Evolutionary conservation across 2,888 invertebrate species (phyloP).

Genomic region (Chrysotoxum bicinctum): DNA sequence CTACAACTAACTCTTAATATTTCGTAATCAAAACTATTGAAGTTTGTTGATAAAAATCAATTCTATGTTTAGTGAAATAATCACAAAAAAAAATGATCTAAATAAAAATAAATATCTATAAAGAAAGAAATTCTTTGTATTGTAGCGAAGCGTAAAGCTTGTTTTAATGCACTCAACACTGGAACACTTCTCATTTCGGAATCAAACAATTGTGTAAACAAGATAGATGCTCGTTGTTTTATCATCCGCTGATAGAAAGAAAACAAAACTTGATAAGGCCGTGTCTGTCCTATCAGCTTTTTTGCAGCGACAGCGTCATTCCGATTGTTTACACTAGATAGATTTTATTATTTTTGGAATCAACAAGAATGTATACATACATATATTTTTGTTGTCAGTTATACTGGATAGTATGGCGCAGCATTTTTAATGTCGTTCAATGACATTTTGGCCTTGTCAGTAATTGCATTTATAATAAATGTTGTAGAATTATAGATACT

Average conservation of each 20-base stretch:
- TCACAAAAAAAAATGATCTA: neutral
- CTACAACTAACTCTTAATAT: neutral
- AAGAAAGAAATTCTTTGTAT: constrained; percentile 24
- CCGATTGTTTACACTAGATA: constrained; percentile 5
- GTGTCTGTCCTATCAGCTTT: constrained; percentile 17
- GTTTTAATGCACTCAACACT: constrained; percentile 7
- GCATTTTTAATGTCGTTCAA: constrained; percentile 44
- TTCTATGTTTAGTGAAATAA: neutral
- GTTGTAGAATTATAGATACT: neutral
- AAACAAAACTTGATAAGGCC: constrained; percentile 38
- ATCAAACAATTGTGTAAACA: constrained; percentile 38
- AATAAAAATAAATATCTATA: constrained; percentile 20
- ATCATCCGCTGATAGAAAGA: constrained; percentile 11
- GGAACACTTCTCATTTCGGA: constrained; percentile 24
- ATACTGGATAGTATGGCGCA: constrained; percentile 40
- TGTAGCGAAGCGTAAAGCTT: neutral
- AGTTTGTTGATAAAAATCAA: neutral
- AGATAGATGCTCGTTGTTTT: constrained; percentile 9
- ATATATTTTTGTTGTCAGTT: constrained; percentile 15
- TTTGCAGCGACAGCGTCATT: constrained; percentile 15
- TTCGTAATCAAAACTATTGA: neutral
- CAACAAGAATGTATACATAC: constrained; percentile 2
- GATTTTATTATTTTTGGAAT: constrained; percentile 17
- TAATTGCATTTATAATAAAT: constrained; percentile 1
- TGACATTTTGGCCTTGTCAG: constrained; percentile 50